Evolutionary conservation across 2,888 invertebrate species (phyloP).

Genomic region (Erebia ligea): DNA sequence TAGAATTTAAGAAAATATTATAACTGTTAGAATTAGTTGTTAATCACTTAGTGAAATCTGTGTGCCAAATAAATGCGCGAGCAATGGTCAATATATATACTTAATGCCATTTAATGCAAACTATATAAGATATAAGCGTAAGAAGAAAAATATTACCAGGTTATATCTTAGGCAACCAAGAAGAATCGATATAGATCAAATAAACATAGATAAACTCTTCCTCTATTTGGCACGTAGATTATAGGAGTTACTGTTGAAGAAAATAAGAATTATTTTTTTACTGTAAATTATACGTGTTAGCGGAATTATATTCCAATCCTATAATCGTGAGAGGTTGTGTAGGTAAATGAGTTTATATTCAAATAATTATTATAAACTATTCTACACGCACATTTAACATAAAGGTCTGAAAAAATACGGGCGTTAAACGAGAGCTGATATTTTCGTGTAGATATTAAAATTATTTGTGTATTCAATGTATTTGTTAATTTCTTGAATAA

Average conservation of each 20-base stretch:
- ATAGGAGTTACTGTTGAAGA: constrained; percentile 9
- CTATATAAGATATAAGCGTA: too few relatives aligned
- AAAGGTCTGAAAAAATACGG: neutral
- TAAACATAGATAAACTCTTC: neutral
- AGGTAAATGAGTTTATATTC: neutral
- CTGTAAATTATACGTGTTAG: constrained; percentile 7
- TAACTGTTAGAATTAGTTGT: constrained; percentile 17
- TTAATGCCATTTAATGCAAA: too few relatives aligned
- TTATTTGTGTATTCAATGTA: too few relatives aligned
- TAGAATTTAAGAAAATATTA: constrained; percentile 25
- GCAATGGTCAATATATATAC: neutral
- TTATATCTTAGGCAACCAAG: too few relatives aligned
- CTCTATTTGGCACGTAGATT: neutral
- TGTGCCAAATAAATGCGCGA: neutral
- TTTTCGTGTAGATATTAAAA: too few relatives aligned
- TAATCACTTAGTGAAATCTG: constrained; percentile 1
- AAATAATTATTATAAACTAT: neutral
- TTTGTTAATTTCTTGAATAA: too few relatives aligned
- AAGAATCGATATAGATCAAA: too few relatives aligned
- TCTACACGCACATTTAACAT: neutral
- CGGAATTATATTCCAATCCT: constrained; percentile 8
- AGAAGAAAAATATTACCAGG: too few relatives aligned
- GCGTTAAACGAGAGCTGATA: too few relatives aligned
- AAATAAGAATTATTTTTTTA: constrained; percentile 9
- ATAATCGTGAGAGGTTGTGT: constrained; percentile 8